Conservation (phyloP, 2,888 invertebrate genomes). For the Noctua janthina region DNA sequence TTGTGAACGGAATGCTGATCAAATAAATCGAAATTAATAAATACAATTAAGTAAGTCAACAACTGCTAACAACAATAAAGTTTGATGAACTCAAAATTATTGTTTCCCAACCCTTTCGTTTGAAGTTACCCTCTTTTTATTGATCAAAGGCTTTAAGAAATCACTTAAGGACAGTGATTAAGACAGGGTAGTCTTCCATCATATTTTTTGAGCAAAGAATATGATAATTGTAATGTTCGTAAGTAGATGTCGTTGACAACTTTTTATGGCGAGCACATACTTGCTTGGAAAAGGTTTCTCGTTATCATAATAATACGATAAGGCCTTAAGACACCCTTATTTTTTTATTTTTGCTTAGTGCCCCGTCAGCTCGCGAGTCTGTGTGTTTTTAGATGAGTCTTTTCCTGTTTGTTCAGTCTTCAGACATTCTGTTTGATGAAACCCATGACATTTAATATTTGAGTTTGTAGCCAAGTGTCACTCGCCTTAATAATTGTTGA, state of each 20-base stretch:
- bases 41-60: constrained; percentile 44
- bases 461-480: background rate
- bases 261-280: constrained; percentile 59
- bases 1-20: constrained; percentile 39
- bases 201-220: constrained; percentile 35
- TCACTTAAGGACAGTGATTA: constrained; percentile 20
- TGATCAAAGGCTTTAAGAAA: constrained; percentile 40
- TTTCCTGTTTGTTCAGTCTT: constrained; percentile 61
- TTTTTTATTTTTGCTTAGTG: constrained; percentile 63
- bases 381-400: constrained; percentile 60
- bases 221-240: constrained; percentile 58
- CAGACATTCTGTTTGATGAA: constrained; percentile 28
- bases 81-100: constrained; percentile 62
- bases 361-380: constrained; percentile 53
- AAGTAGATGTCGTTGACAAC: constrained; percentile 56
- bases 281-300: constrained; percentile 59
- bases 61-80: constrained; percentile 53
- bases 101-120: constrained; percentile 51
- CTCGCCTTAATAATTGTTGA: background rate
- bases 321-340: constrained; percentile 60
- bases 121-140: constrained; percentile 39
- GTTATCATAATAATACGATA: constrained; percentile 68
- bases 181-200: background rate
- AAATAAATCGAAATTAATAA: constrained; percentile 53
- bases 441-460: background rate